Evolutionary conservation across 2,113 vertebrate species (phyloP).

Genomic region (Actinemys pallida): DNA sequence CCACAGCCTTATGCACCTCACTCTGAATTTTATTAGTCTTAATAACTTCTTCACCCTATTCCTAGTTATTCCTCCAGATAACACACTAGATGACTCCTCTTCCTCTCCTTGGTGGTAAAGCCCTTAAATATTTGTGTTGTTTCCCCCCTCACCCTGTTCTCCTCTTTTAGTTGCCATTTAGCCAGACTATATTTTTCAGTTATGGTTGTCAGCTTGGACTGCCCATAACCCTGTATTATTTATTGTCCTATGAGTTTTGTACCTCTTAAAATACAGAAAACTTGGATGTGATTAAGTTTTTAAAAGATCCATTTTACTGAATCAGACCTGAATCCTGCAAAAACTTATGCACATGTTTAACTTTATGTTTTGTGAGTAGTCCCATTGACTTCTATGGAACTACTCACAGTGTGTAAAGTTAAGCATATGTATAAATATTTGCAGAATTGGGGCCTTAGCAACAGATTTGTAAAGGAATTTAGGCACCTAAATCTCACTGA

Average conservation of each 20-base stretch:
- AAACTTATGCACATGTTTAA: not conserved
- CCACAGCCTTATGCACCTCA: not conserved
- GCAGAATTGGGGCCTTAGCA: not conserved
- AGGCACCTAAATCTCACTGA: not conserved
- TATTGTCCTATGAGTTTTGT: not conserved
- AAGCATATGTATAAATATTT: not conserved
- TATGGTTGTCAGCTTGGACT: not conserved
- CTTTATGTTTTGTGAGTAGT: not conserved
- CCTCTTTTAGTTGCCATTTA: not conserved
- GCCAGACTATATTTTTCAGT: not conserved
- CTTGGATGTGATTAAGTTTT: not conserved
- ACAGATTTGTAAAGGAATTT: not conserved
- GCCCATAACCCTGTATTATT: not conserved
- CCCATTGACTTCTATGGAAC: not conserved
- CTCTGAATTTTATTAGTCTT: slow-evolving; percentile 26
- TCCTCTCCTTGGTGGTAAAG: not conserved
- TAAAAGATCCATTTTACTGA: not conserved
- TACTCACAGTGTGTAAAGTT: not conserved
- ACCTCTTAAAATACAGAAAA: not conserved
- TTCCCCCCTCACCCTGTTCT: not conserved
- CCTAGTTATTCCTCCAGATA: not conserved
- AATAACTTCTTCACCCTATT: not conserved
- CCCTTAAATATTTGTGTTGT: not conserved
- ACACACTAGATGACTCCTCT: not conserved
- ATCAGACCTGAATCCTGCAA: not conserved